Evolutionary conservation across 1,140 invertebrate species (phyloP).

Genomic region (Brachionus rotundiformis): DNA sequence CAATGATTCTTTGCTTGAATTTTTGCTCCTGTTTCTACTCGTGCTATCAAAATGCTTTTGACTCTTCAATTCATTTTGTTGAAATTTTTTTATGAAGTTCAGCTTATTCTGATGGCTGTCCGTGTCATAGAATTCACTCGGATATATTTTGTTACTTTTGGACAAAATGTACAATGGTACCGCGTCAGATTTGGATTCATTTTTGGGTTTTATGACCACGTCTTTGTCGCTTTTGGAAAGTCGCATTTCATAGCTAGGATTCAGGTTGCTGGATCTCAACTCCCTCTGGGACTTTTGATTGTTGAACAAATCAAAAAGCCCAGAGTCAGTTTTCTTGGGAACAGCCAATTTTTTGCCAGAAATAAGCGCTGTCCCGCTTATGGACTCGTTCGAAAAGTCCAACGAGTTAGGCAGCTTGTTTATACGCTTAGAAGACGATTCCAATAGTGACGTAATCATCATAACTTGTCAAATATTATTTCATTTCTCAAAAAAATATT

Average conservation of each 20-base stretch:
- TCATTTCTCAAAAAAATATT: not conserved
- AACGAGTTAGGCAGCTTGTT: not conserved
- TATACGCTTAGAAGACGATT: slow-evolving; percentile 19
- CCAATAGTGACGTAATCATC: slow-evolving; percentile 33
- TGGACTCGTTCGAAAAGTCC: slow-evolving; percentile 14
- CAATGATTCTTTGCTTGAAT: slow-evolving; percentile 26
- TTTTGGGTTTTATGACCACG: not conserved
- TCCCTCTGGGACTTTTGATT: not conserved
- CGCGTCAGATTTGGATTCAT: not conserved
- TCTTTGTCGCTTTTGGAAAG: slow-evolving; percentile 25
- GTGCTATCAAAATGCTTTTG: slow-evolving; percentile 12
- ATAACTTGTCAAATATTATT: slow-evolving; percentile 20
- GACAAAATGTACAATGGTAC: slow-evolving; percentile 30
- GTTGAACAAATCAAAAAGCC: not conserved
- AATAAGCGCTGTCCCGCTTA: not conserved
- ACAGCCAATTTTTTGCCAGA: not conserved
- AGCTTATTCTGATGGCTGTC: not conserved
- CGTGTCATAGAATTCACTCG: not conserved
- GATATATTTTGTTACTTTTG: slow-evolving; percentile 17
- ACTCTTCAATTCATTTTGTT: not conserved
- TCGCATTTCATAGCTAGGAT: not conserved
- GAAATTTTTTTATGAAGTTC: slow-evolving; percentile 18
- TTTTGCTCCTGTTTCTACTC: not conserved
- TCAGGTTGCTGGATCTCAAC: not conserved
- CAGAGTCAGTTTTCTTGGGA: not conserved